phyloP scores from a whole-genome alignment of 2,113 vertebrate species.

The Oreochromis spilurus region DNA sequence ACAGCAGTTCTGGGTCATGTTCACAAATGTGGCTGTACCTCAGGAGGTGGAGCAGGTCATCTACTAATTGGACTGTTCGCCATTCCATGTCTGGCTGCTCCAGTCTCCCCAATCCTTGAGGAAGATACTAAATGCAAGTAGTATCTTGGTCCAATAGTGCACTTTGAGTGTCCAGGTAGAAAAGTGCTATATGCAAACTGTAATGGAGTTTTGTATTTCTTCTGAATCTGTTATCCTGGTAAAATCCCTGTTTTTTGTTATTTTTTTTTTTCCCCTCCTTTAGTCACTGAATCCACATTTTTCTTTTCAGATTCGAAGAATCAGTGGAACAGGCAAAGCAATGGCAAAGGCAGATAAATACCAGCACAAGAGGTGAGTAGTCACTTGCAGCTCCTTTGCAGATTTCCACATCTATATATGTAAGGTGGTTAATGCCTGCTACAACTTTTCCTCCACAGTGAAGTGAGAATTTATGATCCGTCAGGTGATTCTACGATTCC shows the following conservation, averaged over 20 bases:
- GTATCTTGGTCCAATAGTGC: background rate
- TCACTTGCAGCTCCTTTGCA: background rate
- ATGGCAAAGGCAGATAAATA: slow-evolving; percentile 92
- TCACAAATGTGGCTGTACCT: background rate
- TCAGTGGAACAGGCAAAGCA: slow-evolving; percentile 94
- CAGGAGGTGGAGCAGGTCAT: background rate
- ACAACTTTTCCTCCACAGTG: slow-evolving; percentile 63
- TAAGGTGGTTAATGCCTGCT: background rate
- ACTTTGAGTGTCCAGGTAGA: background rate
- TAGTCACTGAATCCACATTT: background rate
- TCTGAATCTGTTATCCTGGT: background rate
- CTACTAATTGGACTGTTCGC: background rate
- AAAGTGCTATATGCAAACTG: background rate
- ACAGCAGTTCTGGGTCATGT: background rate
- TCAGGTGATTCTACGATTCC: slow-evolving; percentile 91
- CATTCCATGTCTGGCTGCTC: background rate
- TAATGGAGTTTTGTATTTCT: background rate
- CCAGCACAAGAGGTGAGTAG: slow-evolving; percentile 87
- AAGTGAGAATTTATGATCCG: slow-evolving; percentile 87
- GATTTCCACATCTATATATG: background rate
- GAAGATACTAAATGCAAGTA: background rate
- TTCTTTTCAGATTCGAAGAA: slow-evolving; percentile 81
- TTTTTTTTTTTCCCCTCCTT: background rate
- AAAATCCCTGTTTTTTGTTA: background rate
- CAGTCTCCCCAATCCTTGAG: background rate